Evolutionary conservation across 2,888 invertebrate species (phyloP), one percentile per base, ranked within the genome.

Genomic region (Laspeyria flexula): DNA sequence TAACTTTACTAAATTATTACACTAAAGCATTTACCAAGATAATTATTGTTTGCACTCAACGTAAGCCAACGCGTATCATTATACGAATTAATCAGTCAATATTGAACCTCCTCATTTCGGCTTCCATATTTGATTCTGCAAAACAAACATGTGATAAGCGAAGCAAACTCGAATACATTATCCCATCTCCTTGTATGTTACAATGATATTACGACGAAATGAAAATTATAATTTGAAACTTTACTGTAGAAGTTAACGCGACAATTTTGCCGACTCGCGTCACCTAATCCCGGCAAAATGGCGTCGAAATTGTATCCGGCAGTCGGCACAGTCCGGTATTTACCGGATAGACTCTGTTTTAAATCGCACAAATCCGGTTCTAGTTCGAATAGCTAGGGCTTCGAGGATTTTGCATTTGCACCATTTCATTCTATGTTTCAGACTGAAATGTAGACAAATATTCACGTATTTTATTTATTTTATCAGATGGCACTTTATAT

Each of bases 331-430:
- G 69, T 68, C 72, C 67, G 52, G 75, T 73, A 75, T 75, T 77
- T 75, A 75, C 72, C 66, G 71, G 73, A 77, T 75, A 65, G 64
- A 76, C 73, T 73, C 70, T 60, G 72, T 73, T 77, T 76, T 75
- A 75, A 76, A 74, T 71, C 71, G 64, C 63, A 68, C 64, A 71
- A 74, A 72, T 72, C 75, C 64, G 57, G 58, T 66, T 60, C 68
- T 65, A 64, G 66, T 51, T 23, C 33, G 54, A 55, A 64, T 50
- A 39, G 54, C 46, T 47, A 50, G 64, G 61, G 66, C 58, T 63
- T 56, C 69, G 64, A 59, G 71, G 65, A 66, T 75, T 75, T 71
- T 69, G 67, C 67, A 75, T 74, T 69, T 64, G 55, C 56, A 41
- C 58, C 54, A 46, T 62, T 65, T 67, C 55, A 37, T 57, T 60